A percentile compares a stretch with the other conserved stretches of the same genome.
phyloP scores from a whole-genome alignment of 2,113 vertebrate genomes.

The Heterotis niloticus region DNA sequence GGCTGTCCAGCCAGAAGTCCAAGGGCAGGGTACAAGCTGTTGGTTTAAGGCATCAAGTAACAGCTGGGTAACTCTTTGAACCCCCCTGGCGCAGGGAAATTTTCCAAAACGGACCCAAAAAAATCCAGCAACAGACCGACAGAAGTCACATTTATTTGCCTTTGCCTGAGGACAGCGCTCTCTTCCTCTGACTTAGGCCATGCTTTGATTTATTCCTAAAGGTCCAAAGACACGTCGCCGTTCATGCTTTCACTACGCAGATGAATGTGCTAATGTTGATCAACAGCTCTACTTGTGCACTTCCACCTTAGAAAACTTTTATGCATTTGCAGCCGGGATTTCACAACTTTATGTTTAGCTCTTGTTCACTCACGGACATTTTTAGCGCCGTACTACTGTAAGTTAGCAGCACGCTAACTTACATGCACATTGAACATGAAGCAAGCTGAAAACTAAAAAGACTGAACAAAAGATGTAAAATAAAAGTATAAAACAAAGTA shows the following conservation, averaged over 20 bases:
- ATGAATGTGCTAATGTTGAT: not conserved
- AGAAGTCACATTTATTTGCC: not conserved
- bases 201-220: not conserved
- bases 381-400: not conserved
- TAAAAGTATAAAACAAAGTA: no score
- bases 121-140: not conserved
- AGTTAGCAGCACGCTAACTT: not conserved
- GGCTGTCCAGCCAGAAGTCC: not conserved
- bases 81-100: not conserved
- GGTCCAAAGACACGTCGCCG: not conserved
- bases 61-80: conserved; percentile 8
- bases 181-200: not conserved
- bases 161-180: not conserved
- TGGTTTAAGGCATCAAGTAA: not conserved
- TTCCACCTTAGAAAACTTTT: not conserved
- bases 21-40: not conserved
- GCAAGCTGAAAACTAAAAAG: not conserved
- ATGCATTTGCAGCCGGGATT: not conserved
- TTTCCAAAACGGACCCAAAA: no score
- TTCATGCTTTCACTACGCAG: not conserved
- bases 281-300: not conserved
- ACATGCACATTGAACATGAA: no score
- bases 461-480: no score
- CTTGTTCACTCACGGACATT: not conserved
- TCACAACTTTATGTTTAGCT: not conserved